Base-by-base conservation (phyloP, 1,140 invertebrate species). In the Euborellia annulipes region DNA sequence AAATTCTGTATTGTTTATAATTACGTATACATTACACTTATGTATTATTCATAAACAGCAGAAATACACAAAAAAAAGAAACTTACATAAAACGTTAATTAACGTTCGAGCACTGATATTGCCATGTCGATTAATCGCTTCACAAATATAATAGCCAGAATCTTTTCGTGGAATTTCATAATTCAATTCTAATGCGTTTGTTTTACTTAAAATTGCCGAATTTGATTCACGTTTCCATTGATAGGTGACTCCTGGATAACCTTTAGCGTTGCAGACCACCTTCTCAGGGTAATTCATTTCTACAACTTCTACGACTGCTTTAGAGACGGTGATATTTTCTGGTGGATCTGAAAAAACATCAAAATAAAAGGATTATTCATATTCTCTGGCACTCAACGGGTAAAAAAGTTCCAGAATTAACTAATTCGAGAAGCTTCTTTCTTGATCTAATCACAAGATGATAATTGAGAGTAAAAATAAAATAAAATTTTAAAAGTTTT, bases 261-360 rank as follows among this genome's bases (percentile, higher is more conserved):
- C 79, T 43, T 72, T 78, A 1, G 85, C 84, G 52, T 69, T 69
- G 56, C 88, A 92, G 41, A 74, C 69, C 9, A 91, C 76, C 52
- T 75, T 75, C 36, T 74, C 76, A 3, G 85, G 82, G 45, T 78
- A 73, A 45, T 79, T 73, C 48, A 79, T 76, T 58, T 88, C 86
- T 18, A 73, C 70, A 7, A 93, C 85, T 48, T 78, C 75, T 17
- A 90, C 72, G 19, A 73, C 63, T 34, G 65, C 67, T 9, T 76
- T 74, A 0, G 78, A 79, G 3, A 90, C 79, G 1, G 74, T 79
- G 51, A 89, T 75, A 54, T 86, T 79, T 57, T 88, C 82, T 3
- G 88, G 88, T 45, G 87, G 82, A 73, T 85, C 88, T 92, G 66
- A n/a, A n/a, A n/a, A n/a, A n/a, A n/a, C n/a, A n/a, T n/a, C n/a